Conservation (phyloP, 2,888 invertebrate genomes). For the Chrysolina americana region DNA sequence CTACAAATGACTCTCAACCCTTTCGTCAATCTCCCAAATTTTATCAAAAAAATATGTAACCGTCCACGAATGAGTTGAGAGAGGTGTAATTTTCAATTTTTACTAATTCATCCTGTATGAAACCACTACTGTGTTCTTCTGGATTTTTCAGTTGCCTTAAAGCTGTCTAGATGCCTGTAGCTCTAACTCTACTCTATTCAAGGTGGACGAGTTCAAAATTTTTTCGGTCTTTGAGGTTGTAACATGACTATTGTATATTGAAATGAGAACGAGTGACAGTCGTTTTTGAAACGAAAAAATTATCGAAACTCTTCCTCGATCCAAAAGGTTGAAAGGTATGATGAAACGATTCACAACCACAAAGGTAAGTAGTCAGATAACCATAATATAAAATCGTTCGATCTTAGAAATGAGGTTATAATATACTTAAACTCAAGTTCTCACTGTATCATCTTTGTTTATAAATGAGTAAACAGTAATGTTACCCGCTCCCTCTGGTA, state of each 20-base stretch:
- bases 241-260: background rate
- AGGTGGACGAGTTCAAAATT: constrained; percentile 35
- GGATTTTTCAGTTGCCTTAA: constrained; percentile 58
- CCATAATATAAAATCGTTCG: too few species aligned
- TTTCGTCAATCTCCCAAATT: background rate
- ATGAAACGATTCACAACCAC: too few species aligned
- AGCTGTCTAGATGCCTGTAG: constrained; percentile 64
- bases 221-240: constrained; percentile 15
- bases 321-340: background rate
- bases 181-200: constrained; percentile 45
- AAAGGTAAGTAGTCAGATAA: too few species aligned
- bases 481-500: too few species aligned
- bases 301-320: background rate
- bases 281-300: background rate
- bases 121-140: constrained; percentile 32
- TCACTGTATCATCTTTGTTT: too few species aligned
- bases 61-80: background rate
- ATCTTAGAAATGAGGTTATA: too few species aligned
- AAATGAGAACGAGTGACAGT: background rate
- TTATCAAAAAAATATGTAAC: background rate
- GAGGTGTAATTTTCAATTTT: constrained; percentile 18
- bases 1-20: background rate
- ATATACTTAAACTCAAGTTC: too few species aligned
- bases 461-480: too few species aligned
- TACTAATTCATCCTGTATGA: constrained; percentile 30